A percentile compares a stretch with the other conserved stretches of the same genome.
phyloP scores from a whole-genome alignment of 2,113 vertebrate genomes.

The Gnathonemus longibarbis region DNA sequence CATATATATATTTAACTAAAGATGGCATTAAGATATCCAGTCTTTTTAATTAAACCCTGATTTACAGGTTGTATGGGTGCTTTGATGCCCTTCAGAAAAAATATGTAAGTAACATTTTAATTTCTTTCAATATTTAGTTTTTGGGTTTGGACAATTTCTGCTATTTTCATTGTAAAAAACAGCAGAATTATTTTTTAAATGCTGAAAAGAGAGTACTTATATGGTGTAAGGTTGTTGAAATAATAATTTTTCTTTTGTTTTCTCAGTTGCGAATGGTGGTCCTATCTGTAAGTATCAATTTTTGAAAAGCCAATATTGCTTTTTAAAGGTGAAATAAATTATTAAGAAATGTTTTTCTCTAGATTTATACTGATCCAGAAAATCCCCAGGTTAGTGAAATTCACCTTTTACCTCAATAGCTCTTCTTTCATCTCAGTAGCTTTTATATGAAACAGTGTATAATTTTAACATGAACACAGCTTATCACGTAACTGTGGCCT shows the following conservation, averaged over 20 bases:
- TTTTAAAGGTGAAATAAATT: neutral
- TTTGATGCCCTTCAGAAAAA: slow-evolving; percentile 91
- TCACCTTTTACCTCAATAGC: neutral
- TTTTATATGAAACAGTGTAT: neutral
- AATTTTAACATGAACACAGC: neutral
- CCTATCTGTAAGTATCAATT: slow-evolving; percentile 79
- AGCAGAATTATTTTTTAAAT: neutral
- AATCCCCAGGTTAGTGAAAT: slow-evolving; percentile 70
- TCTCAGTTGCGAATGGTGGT: slow-evolving; percentile 76
- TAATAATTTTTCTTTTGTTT: slow-evolving; percentile 34
- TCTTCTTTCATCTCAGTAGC: neutral
- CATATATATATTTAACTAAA: too few species aligned
- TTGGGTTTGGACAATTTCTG: neutral
- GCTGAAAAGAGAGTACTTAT: neutral
- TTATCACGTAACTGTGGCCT: neutral
- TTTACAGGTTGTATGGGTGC: slow-evolving; percentile 82
- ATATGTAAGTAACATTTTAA: slow-evolving; percentile 75
- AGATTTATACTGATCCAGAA: slow-evolving; percentile 81
- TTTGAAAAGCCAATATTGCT: neutral
- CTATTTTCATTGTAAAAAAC: neutral
- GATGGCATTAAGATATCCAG: too few species aligned
- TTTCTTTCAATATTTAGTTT: neutral
- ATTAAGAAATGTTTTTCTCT: slow-evolving; percentile 24
- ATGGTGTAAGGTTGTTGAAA: neutral
- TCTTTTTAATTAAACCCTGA: neutral